phyloP scores from a whole-genome alignment of 2,797 vertebrate species.

The Xiphophorus birchmanni region DNA sequence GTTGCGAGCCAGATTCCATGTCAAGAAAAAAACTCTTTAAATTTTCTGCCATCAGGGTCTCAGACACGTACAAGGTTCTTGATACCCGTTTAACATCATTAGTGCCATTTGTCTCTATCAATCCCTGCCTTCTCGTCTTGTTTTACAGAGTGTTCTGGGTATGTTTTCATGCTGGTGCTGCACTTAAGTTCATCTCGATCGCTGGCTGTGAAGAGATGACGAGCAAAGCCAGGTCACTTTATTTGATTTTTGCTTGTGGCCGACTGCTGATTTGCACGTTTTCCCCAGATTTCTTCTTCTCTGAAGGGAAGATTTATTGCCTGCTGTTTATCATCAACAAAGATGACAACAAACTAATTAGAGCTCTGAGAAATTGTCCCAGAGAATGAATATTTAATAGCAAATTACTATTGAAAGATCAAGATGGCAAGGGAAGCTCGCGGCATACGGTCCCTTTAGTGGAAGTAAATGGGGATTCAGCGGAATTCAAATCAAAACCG shows the following conservation, averaged over 20 bases:
- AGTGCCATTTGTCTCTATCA: neutral
- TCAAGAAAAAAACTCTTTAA: neutral
- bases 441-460: constrained; percentile 1
- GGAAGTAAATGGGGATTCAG: constrained; percentile 19
- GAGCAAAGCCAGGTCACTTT: neutral
- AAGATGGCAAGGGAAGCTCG: neutral
- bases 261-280: neutral
- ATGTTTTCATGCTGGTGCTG: neutral
- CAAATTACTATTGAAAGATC: constrained; percentile 23
- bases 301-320: constrained; percentile 14
- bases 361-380: constrained; percentile 25
- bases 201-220: constrained; percentile 55
- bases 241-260: neutral
- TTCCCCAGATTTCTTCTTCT: neutral
- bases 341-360: constrained; percentile 30
- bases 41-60: neutral
- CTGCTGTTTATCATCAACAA: constrained; percentile 14
- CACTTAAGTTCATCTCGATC: neutral
- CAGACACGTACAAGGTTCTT: neutral
- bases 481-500: constrained; percentile 37
- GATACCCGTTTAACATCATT: neutral
- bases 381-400: constrained; percentile 28
- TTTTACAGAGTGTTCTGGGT: neutral
- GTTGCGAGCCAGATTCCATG: no score
- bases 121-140: neutral